Percentiles rank a stretch among this genome's conserved stretches.
Conservation (phyloP, 1,140 invertebrate genomes). For the Diachasmimorpha longicaudata region DNA sequence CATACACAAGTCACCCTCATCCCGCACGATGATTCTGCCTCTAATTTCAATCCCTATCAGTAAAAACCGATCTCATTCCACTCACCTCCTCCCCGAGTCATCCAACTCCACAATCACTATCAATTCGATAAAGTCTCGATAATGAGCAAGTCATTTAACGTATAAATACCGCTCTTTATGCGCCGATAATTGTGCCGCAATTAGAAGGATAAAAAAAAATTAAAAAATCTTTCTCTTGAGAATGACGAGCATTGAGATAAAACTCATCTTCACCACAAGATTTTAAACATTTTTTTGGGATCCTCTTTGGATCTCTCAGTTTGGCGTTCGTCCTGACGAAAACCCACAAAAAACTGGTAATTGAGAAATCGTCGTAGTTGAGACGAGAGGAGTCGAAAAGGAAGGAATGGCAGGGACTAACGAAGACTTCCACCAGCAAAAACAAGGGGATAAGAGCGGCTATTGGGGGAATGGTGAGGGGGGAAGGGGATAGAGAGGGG, state of each 20-base stretch:
- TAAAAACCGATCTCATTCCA: conserved; percentile 19
- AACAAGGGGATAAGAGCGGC: conserved; percentile 1
- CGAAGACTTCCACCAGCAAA: neutral
- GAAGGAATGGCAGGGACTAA: conserved; percentile 10
- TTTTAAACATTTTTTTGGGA: too few relatives aligned
- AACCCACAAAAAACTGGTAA: conserved; percentile 12
- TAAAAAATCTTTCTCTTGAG: conserved; percentile 32
- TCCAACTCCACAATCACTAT: conserved; percentile 4
- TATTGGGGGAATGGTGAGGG: too few relatives aligned
- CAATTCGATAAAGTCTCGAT: conserved; percentile 2
- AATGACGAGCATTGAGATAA: conserved; percentile 22
- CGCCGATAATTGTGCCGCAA: neutral
- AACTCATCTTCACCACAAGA: neutral
- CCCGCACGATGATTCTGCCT: conserved; percentile 18
- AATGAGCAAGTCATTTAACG: conserved; percentile 17
- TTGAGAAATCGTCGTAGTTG: conserved; percentile 29
- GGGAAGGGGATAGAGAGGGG: neutral
- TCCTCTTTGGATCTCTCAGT: too few relatives aligned
- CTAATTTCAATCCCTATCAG: neutral
- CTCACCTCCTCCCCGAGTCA: neutral
- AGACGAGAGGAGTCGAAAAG: conserved; percentile 2
- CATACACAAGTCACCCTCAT: conserved; percentile 17
- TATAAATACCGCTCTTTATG: conserved; percentile 2
- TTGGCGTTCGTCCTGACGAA: neutral
- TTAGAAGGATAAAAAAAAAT: neutral